A percentile compares a stretch with the other conserved stretches of the same genome.
These are phyloP conservation scores for Nesidiocoris tenuis DNA, from an alignment of 2,888 invertebrate species.

Conservation along the genomic window DNA sequence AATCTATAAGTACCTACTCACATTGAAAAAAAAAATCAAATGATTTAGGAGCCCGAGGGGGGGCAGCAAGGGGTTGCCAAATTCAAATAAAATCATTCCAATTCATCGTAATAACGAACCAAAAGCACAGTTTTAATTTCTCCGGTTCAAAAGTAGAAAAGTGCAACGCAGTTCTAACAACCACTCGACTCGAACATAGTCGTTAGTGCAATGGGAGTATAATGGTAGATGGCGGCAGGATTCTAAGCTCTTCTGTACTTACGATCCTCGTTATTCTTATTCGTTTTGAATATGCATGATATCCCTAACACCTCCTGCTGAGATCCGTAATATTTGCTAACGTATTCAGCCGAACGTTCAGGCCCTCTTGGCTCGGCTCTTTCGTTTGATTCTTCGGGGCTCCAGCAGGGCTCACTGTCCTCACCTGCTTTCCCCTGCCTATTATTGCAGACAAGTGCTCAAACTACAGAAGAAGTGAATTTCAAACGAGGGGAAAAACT, in stretches of 20 bases:
- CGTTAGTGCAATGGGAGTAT: not conserved
- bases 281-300: constrained; percentile 42
- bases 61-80: too few relatives aligned
- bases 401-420: too few relatives aligned
- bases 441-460: not conserved
- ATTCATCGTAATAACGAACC: too few relatives aligned
- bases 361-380: not conserved
- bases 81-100: too few relatives aligned
- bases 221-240: not conserved
- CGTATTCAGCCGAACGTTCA: constrained; percentile 38
- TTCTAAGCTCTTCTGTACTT: not conserved
- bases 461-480: constrained; percentile 5
- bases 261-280: constrained; percentile 43
- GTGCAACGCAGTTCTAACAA: not conserved
- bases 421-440: not conserved
- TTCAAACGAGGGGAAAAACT: constrained; percentile 12
- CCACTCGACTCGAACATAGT: not conserved
- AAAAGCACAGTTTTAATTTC: too few relatives aligned
- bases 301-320: constrained; percentile 15
- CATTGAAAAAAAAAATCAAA: too few relatives aligned
- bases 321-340: constrained; percentile 47
- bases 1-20: too few relatives aligned
- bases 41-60: too few relatives aligned
- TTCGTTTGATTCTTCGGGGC: too few relatives aligned
- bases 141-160: too few relatives aligned